These are phyloP conservation scores for Neogobius melanostomus DNA, from an alignment of 2,113 vertebrate species.

Conservation along the genomic window DNA sequence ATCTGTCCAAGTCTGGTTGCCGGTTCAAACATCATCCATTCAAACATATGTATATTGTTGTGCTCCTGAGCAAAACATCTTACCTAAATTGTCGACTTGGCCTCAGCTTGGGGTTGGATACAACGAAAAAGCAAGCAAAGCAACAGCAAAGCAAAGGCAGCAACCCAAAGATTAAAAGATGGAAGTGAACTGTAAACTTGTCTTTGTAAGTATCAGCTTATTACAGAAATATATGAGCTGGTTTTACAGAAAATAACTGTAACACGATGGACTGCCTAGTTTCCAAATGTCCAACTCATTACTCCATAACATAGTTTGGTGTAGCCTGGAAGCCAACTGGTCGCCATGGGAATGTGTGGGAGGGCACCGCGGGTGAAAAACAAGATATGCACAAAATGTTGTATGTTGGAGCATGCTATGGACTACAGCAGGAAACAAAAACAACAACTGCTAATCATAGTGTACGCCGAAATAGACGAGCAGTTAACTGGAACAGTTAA, in stretches of 20 bases:
- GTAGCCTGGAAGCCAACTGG: conserved; percentile 2
- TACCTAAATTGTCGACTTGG: too few relatives aligned
- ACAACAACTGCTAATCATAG: neutral
- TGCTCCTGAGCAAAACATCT: too few relatives aligned
- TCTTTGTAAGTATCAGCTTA: too few relatives aligned
- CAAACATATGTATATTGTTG: too few relatives aligned
- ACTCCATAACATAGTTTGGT: neutral
- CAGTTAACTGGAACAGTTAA: too few relatives aligned
- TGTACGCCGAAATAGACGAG: neutral
- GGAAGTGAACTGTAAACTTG: too few relatives aligned
- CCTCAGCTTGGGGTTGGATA: too few relatives aligned
- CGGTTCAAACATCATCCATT: too few relatives aligned
- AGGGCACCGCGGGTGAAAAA: conserved; percentile 1
- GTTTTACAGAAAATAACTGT: neutral
- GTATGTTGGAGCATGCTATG: neutral
- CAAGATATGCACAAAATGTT: conserved; percentile 7
- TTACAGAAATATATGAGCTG: neutral
- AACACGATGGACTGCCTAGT: neutral
- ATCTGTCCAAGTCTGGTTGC: too few relatives aligned
- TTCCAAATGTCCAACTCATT: neutral
- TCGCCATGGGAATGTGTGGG: conserved; percentile 7
- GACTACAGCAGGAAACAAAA: neutral
- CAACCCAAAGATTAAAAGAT: too few relatives aligned
- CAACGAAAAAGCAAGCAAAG: too few relatives aligned
- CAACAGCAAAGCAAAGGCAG: too few relatives aligned